Conservation (phyloP, 2,888 invertebrate genomes). For the Chrysodeixis includens region DNA sequence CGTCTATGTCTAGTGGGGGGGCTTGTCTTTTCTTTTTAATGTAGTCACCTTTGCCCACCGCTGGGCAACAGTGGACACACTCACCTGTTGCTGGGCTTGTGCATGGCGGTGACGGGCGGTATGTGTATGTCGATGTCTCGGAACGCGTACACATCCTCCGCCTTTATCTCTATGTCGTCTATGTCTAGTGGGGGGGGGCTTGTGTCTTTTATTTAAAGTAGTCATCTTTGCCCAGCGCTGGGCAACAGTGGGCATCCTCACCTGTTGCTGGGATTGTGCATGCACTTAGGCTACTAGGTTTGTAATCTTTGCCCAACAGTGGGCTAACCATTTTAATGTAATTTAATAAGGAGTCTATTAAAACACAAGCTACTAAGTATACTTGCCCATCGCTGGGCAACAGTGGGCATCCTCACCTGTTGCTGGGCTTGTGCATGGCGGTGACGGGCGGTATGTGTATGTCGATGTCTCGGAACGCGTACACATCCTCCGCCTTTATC, state of each 20-base stretch:
- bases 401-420: no score
- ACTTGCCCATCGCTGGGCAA: no score
- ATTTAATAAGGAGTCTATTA: no score
- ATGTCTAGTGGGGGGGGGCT: conserved; percentile 80
- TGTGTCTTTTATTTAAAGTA: no score
- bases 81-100: no score
- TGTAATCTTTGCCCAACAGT: no score
- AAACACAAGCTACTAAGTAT: no score
- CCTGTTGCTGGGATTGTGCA: conserved; percentile 66
- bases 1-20: conserved; percentile 82
- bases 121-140: conserved; percentile 84
- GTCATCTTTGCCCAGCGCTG: not conserved
- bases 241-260: conserved; percentile 45
- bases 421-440: conserved; percentile 79
- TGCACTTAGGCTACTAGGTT: no score
- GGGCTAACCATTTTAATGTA: no score
- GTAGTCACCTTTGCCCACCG: no score
- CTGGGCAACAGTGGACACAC: no score
- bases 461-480: conserved; percentile 84
- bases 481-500: conserved; percentile 87
- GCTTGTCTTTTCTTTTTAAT: no score
- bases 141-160: conserved; percentile 86
- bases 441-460: conserved; percentile 84
- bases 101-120: conserved; percentile 80
- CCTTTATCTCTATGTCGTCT: conserved; percentile 87